A percentile compares a stretch with the other conserved stretches of the same genome.
Evolutionary conservation across 2,113 vertebrate genomes (phyloP).

Genomic region (Nycticryphes semicollaris): DNA sequence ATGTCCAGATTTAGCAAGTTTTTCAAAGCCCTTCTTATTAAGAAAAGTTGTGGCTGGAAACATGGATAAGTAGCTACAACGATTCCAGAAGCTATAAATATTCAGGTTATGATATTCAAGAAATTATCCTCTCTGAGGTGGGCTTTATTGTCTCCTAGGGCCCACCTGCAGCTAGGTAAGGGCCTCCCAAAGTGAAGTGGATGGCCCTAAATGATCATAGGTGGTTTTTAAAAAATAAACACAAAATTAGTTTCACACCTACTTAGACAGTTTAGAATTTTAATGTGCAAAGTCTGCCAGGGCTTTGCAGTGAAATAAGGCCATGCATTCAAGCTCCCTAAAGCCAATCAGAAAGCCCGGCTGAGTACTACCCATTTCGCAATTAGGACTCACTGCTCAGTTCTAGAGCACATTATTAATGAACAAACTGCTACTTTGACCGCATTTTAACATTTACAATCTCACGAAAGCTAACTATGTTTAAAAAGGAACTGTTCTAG

Average conservation of each 20-base stretch:
- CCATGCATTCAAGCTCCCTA: constrained; percentile 74
- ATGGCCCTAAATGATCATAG: constrained; percentile 80
- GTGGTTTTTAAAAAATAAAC: constrained; percentile 80
- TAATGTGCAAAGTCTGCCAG: constrained; percentile 81
- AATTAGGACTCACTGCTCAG: constrained; percentile 62
- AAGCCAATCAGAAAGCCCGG: constrained; percentile 69
- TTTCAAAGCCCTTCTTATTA: constrained; percentile 85
- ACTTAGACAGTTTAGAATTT: constrained; percentile 83
- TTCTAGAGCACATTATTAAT: constrained; percentile 59
- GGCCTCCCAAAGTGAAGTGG: constrained; percentile 76
- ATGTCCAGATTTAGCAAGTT: constrained; percentile 79
- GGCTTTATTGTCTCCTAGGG: constrained; percentile 78
- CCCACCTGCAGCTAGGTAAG: constrained; percentile 71
- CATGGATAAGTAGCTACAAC: constrained; percentile 77
- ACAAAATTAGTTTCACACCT: constrained; percentile 81
- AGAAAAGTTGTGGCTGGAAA: constrained; percentile 79
- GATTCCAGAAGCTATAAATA: constrained; percentile 79
- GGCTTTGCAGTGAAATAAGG: constrained; percentile 78
- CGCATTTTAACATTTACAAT: constrained; percentile 34
- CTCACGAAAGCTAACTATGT: not conserved
- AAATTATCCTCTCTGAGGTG: constrained; percentile 75
- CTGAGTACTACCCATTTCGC: constrained; percentile 70
- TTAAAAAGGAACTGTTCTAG: constrained; percentile 31
- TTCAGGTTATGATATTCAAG: constrained; percentile 71
- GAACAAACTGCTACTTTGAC: constrained; percentile 49